Evolutionary conservation across 2,888 invertebrate genomes (phyloP).

Genomic region (Camptogramma bilineatum): DNA sequence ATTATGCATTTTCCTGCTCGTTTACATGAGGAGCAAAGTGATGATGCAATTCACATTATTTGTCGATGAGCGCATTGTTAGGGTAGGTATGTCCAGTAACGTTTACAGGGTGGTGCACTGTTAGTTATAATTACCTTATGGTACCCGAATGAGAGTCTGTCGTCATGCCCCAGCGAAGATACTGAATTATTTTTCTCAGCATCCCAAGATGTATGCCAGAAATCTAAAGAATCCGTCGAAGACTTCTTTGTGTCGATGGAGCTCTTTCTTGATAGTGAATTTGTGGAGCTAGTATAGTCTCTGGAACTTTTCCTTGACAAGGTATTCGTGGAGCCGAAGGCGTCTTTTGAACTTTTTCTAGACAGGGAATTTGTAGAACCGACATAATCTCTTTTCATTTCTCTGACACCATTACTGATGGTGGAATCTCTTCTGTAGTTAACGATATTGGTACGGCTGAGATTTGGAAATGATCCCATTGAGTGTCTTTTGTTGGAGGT

Average conservation of each 20-base stretch:
- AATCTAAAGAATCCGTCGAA: constrained; percentile 90
- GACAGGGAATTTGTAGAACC: constrained; percentile 60
- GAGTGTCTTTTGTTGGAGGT: constrained; percentile 70
- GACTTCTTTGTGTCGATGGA: constrained; percentile 80
- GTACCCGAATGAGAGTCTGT: constrained; percentile 68
- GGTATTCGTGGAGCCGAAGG: constrained; percentile 48
- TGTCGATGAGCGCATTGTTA: constrained; percentile 32
- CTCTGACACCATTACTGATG: constrained; percentile 69
- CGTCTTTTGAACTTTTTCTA: constrained; percentile 70
- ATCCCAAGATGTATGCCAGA: constrained; percentile 89
- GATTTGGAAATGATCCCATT: constrained; percentile 77
- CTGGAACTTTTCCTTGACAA: constrained; percentile 75
- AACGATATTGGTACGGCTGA: constrained; percentile 69
- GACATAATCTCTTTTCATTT: constrained; percentile 82
- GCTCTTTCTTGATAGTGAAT: constrained; percentile 79
- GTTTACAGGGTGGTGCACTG: constrained; percentile 44
- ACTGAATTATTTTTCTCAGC: constrained; percentile 87
- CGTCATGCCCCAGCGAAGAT: constrained; percentile 86
- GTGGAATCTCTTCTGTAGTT: constrained; percentile 78
- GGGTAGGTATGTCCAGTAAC: constrained; percentile 27
- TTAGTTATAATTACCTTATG: constrained; percentile 72
- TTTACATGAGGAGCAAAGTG: constrained; percentile 13
- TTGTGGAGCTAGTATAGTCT: constrained; percentile 62
- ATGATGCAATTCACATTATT: constrained; percentile 27
- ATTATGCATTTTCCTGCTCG: constrained; percentile 13